phyloP scores from a whole-genome alignment of 2,797 vertebrate species.

The Acomys russatus region DNA sequence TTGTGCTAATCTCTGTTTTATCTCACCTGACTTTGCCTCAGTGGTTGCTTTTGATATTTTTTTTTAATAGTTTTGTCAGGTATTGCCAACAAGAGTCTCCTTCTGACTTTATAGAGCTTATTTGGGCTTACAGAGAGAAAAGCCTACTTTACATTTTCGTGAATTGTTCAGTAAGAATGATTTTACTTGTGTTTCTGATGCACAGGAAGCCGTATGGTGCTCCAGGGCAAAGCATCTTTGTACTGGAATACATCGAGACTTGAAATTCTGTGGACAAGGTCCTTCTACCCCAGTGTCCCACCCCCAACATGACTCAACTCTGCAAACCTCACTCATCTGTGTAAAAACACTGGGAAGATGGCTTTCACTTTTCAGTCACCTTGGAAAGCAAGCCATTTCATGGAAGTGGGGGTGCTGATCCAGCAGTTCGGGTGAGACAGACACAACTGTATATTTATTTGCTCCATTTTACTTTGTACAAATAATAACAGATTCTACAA shows the following conservation, averaged over 20 bases:
- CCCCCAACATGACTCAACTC: not conserved
- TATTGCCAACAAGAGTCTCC: not conserved
- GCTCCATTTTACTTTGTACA: not conserved
- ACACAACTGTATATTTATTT: not conserved
- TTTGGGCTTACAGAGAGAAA: not conserved
- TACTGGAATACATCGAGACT: not conserved
- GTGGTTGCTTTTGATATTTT: not conserved
- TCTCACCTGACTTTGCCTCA: not conserved
- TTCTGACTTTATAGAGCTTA: conserved; percentile 1
- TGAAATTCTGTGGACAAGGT: not conserved
- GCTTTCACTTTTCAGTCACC: not conserved
- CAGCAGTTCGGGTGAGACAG: not conserved
- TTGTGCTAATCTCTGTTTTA: not conserved
- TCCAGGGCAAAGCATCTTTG: not conserved
- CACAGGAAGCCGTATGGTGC: not conserved
- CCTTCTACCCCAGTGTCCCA: not conserved
- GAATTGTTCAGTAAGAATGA: not conserved
- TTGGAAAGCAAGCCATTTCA: not conserved
- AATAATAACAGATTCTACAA: not conserved
- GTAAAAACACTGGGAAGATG: not conserved
- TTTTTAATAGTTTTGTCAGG: not conserved
- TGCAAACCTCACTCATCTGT: not conserved
- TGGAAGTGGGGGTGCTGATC: not conserved
- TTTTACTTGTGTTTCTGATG: not conserved
- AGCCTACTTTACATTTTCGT: not conserved